Conservation (phyloP, 2,113 vertebrate species). For the Turnix velox region DNA sequence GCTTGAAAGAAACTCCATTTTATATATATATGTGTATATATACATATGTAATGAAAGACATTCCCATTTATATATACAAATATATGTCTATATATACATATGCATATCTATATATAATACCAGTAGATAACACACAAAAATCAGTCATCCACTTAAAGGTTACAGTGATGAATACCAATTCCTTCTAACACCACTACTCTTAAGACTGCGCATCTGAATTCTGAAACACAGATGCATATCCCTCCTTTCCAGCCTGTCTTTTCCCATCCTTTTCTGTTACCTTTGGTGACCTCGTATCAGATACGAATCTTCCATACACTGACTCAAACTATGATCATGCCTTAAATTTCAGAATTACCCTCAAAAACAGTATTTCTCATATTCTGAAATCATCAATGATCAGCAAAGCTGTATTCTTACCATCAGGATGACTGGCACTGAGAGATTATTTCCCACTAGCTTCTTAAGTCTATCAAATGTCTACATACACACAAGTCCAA, state of each 20-base stretch:
- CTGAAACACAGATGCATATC: not conserved
- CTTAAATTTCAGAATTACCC: not conserved
- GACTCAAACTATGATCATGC: not conserved
- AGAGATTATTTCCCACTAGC: not conserved
- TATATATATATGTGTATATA: not conserved
- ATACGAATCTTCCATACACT: not conserved
- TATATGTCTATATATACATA: not conserved
- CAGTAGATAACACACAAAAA: not conserved
- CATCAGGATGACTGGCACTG: not conserved
- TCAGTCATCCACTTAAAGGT: not conserved
- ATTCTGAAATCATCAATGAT: not conserved
- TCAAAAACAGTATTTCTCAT: not conserved
- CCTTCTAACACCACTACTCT: not conserved
- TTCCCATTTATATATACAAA: not conserved
- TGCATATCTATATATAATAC: not conserved
- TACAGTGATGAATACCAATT: not conserved
- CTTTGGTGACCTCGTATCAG: not conserved
- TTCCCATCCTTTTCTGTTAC: not conserved
- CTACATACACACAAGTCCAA: not conserved
- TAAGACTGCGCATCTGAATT: not conserved
- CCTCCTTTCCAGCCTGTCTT: not conserved
- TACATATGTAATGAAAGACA: not conserved
- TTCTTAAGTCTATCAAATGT: not conserved
- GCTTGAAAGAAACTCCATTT: not conserved
- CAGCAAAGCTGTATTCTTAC: not conserved